phyloP scores from a whole-genome alignment of 2,797 vertebrate species.

The Oophaga sylvatica region DNA sequence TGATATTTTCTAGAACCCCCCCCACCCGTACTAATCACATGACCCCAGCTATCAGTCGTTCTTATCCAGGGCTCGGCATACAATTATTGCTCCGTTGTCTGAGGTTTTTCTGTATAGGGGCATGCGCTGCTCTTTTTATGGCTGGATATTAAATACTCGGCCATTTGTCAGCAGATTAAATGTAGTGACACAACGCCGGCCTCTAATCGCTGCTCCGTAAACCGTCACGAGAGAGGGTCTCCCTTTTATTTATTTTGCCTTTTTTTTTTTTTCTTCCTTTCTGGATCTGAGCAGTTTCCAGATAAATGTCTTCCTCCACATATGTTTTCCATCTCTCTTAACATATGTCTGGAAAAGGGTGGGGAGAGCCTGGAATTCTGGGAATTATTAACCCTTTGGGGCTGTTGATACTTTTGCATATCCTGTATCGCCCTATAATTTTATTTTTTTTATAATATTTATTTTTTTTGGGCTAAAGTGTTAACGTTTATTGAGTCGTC shows the following conservation, averaged over 20 bases:
- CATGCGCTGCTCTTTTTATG: slow-evolving; percentile 8
- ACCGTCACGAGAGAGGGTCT: background rate
- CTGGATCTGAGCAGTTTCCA: slow-evolving; percentile 24
- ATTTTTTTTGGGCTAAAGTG: background rate
- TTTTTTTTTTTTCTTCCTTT: background rate
- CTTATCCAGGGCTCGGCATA: background rate
- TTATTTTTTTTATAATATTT: background rate
- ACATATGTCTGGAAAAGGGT: slow-evolving; percentile 47
- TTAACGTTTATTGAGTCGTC: background rate
- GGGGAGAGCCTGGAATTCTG: slow-evolving; percentile 33
- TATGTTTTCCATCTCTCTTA: slow-evolving; percentile 48
- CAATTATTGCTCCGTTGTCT: background rate
- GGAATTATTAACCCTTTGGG: slow-evolving; percentile 25
- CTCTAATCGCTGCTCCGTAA: background rate
- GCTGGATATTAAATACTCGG: slow-evolving; percentile 16
- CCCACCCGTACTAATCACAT: background rate
- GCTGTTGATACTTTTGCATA: background rate
- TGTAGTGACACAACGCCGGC: background rate
- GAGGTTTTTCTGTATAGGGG: background rate
- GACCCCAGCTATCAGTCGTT: background rate
- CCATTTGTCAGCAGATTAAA: slow-evolving; percentile 38
- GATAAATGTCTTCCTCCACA: slow-evolving; percentile 29
- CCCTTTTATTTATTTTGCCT: slow-evolving; percentile 15
- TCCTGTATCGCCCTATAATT: background rate
- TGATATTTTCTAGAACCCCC: background rate